A percentile compares a stretch with the other conserved stretches of the same genome.
phyloP scores from a whole-genome alignment of 2,888 invertebrate genomes.

The Hirtodrosophila duncani region DNA sequence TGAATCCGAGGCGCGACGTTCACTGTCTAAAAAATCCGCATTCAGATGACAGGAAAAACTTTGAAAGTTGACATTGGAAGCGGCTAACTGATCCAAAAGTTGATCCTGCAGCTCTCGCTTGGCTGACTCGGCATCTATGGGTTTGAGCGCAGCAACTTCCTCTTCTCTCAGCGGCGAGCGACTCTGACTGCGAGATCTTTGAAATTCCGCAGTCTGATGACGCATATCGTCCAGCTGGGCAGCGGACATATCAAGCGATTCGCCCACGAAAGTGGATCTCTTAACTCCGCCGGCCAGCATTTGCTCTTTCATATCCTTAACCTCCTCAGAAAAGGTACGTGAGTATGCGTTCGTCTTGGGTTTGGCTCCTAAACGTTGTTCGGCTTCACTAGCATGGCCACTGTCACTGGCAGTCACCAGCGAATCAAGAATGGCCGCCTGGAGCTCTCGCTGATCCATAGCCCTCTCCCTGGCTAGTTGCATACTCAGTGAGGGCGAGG shows the following conservation, averaged over 20 bases:
- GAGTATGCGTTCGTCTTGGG: conserved; percentile 61
- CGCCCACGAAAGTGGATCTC: too few relatives aligned
- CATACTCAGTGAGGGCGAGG: conserved; percentile 54
- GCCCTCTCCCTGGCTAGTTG: conserved; percentile 46
- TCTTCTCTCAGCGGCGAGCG: conserved; percentile 65
- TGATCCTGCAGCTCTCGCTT: conserved; percentile 68
- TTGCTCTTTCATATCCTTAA: conserved; percentile 55
- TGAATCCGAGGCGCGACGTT: conserved; percentile 76
- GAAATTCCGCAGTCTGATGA: conserved; percentile 69
- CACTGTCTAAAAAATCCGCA: conserved; percentile 68
- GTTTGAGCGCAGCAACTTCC: conserved; percentile 34
- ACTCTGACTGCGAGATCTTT: conserved; percentile 74
- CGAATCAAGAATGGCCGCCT: conserved; percentile 72
- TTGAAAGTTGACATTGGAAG: conserved; percentile 66
- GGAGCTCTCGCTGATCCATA: conserved; percentile 62
- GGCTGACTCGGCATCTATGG: conserved; percentile 54
- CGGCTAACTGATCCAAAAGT: conserved; percentile 67
- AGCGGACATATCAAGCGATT: conserved; percentile 47
- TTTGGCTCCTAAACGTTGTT: conserved; percentile 58
- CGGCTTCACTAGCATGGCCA: conserved; percentile 11
- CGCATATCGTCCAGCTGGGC: conserved; percentile 68
- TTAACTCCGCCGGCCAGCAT: conserved; percentile 36
- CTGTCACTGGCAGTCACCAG: conserved; percentile 49
- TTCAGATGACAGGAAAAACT: conserved; percentile 70
- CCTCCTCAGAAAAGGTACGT: conserved; percentile 51